Base-by-base conservation (phyloP, 2,888 invertebrate genomes). In the Hololepta plana region DNA sequence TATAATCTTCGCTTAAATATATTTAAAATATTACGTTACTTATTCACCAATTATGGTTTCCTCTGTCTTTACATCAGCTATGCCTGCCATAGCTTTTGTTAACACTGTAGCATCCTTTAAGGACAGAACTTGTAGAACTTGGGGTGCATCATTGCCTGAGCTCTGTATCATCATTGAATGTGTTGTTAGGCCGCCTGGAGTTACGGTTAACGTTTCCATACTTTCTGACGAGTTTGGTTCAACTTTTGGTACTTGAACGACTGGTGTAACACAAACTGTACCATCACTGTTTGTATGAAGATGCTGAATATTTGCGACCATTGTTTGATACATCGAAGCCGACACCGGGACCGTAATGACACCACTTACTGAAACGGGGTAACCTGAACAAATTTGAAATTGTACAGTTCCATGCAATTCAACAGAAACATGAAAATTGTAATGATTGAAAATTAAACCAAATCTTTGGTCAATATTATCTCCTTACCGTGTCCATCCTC, bases 341-440 rank as follows among this genome's bases (percentile, higher is more conserved):
- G 85, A 81, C 35, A 93, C 87, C 29, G 93, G 93, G 43, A 93
- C 84, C 28, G 91, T 88, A 51, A 93, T 88, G 60, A 93, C 88
- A 33, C 90, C 90, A 44, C 85, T 79, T 43, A 85, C 85, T 39
- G 80, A 75, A 42, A 84, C n/a, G n/a, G n/a, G n/a, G n/a, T n/a
- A n/a, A n/a, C n/a, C n/a, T n/a, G 75, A n/a, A n/a, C n/a, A n/a
- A n/a, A n/a, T n/a, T n/a, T n/a, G n/a, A n/a, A n/a, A n/a, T n/a
- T n/a, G n/a, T n/a, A n/a, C n/a, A n/a, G n/a, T n/a, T n/a, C n/a
- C n/a, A n/a, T n/a, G n/a, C n/a, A n/a, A n/a, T n/a, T n/a, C n/a
- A n/a, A n/a, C n/a, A n/a, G n/a, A n/a, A n/a, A n/a, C n/a, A n/a
- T n/a, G n/a, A n/a, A n/a, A n/a, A n/a, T n/a, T n/a, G n/a, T n/a